Percentiles rank a stretch among this genome's conserved stretches.
Conservation (phyloP, 2,113 vertebrate genomes). For the Apus apus region DNA sequence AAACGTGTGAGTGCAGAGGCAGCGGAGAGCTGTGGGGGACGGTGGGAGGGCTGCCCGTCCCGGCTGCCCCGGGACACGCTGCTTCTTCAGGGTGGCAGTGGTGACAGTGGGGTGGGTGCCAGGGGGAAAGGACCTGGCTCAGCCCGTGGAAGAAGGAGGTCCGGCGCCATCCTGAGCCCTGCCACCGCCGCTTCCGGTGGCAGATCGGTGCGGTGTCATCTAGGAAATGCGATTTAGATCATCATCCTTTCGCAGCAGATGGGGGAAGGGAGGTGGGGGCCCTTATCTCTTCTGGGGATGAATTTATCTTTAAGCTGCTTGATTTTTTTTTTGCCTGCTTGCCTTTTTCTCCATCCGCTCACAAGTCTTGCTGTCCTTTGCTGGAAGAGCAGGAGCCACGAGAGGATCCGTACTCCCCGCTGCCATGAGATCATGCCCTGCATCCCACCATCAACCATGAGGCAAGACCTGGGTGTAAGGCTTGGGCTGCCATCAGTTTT, state of each 20-base stretch:
- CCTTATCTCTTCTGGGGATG: constrained; percentile 14
- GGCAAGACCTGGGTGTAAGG: not conserved
- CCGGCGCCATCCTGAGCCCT: not conserved
- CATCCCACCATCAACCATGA: not conserved
- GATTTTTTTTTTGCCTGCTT: not conserved
- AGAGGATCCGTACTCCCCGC: accelerated
- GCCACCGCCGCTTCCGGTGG: not conserved
- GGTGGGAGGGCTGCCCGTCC: accelerated
- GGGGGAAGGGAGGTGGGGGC: constrained; percentile 39
- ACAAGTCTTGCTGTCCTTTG: not conserved
- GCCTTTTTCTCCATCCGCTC: not conserved
- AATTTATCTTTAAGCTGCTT: not conserved
- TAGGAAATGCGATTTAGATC: constrained; percentile 58
- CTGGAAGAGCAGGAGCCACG: not conserved
- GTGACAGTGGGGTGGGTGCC: not conserved
- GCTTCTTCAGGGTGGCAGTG: not conserved
- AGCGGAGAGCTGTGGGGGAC: accelerated
- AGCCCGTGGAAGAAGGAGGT: not conserved
- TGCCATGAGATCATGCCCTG: not conserved
- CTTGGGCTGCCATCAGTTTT: not conserved
- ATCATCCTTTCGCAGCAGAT: constrained; percentile 8
- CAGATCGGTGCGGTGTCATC: not conserved
- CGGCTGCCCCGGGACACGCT: not conserved
- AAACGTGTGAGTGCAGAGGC: not conserved
- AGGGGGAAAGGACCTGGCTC: not conserved